These are phyloP conservation scores for Microtus californicus DNA, from an alignment of 2,797 vertebrate genomes.

Conservation along the genomic window DNA sequence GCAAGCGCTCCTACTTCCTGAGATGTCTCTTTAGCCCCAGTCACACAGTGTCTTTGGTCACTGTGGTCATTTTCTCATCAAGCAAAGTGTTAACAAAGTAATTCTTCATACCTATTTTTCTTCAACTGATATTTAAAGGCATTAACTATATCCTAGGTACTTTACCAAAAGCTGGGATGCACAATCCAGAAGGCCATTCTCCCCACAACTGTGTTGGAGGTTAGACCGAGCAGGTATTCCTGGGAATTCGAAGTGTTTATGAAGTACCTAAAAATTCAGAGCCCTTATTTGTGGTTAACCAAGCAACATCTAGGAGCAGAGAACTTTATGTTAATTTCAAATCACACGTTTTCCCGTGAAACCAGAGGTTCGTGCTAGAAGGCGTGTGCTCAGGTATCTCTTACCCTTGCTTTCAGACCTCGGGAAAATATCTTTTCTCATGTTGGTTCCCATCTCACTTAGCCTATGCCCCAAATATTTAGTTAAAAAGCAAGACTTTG, in stretches of 20 bases:
- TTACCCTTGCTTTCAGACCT: rapidly evolving
- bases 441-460: background rate
- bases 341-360: background rate
- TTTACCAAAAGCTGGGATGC: background rate
- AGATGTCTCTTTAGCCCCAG: background rate
- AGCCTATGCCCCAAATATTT: background rate
- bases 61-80: background rate
- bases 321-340: background rate
- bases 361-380: background rate
- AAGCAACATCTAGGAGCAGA: background rate
- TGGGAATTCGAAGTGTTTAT: background rate
- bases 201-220: background rate
- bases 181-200: background rate
- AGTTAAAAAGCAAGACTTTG: background rate
- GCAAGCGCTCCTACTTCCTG: background rate
- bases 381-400: background rate
- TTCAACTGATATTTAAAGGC: background rate
- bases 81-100: conserved; percentile 3
- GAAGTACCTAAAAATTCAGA: background rate
- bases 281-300: background rate
- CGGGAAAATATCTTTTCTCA: background rate
- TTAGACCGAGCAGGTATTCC: background rate
- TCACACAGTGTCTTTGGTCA: background rate
- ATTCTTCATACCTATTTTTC: conserved; percentile 12
- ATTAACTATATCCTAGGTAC: background rate